A percentile compares a stretch with the other conserved stretches of the same genome.
Evolutionary conservation across 2,888 invertebrate species (phyloP).

Genomic region (Agrotis exclamationis): DNA sequence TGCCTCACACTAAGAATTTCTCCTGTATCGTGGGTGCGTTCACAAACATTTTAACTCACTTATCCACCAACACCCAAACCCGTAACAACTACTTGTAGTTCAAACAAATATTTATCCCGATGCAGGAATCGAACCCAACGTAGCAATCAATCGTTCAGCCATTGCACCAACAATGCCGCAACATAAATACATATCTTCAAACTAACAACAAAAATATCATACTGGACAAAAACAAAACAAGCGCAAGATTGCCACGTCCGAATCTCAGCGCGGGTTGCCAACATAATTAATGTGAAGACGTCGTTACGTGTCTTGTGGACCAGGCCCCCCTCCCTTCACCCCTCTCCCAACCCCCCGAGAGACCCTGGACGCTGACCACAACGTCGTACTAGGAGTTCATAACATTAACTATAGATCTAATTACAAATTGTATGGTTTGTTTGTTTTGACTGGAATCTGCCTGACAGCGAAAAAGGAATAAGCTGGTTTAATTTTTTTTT

Average conservation of each 20-base stretch:
- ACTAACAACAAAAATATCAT: conserved; percentile 34
- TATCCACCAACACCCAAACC: too few species aligned
- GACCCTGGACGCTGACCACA: conserved; percentile 61
- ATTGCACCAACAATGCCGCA: background rate
- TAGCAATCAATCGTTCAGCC: too few species aligned
- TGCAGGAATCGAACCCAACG: too few species aligned
- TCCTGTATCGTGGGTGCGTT: too few species aligned
- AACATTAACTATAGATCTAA: conserved; percentile 46
- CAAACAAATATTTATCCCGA: too few species aligned
- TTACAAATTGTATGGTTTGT: conserved; percentile 31
- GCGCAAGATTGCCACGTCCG: conserved; percentile 68
- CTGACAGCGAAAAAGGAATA: too few species aligned
- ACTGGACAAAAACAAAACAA: conserved; percentile 60
- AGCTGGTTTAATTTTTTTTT: too few species aligned
- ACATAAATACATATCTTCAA: background rate
- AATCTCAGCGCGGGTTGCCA: conserved; percentile 69
- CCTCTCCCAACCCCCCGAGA: conserved; percentile 32
- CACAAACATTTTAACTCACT: too few species aligned
- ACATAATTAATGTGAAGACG: conserved; percentile 81
- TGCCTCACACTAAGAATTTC: too few species aligned
- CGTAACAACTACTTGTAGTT: too few species aligned
- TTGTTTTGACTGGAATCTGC: conserved; percentile 1
- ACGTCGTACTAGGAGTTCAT: conserved; percentile 51
- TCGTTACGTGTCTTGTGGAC: conserved; percentile 72
- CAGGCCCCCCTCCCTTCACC: conserved; percentile 24